Conservation (phyloP, 2,113 vertebrate genomes). For the Ibidorhyncha struthersii region DNA sequence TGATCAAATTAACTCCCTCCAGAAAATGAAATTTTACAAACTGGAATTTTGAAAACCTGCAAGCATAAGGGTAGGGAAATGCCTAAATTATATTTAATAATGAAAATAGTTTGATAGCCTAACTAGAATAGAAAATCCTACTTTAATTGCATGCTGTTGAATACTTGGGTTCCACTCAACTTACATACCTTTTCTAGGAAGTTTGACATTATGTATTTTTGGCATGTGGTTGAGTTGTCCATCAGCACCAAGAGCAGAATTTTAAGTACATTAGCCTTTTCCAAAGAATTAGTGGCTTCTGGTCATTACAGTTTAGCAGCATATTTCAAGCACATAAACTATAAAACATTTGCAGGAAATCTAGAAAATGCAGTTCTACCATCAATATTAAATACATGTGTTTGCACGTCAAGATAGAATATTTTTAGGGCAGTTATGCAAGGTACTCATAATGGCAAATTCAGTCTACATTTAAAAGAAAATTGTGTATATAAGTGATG, state of each 20-base stretch:
- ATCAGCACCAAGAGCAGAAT: slow-evolving; percentile 30
- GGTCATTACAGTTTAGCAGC: neutral
- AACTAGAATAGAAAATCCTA: neutral
- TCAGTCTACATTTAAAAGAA: neutral
- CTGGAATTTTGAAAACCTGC: neutral
- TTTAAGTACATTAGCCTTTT: slow-evolving; percentile 35
- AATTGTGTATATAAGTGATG: neutral
- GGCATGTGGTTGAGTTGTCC: neutral
- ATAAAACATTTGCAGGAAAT: slow-evolving; percentile 17
- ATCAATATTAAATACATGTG: neutral
- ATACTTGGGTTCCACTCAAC: neutral
- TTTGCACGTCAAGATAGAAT: slow-evolving; percentile 4
- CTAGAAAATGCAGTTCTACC: slow-evolving; percentile 6
- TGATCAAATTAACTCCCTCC: neutral
- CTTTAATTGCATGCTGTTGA: neutral
- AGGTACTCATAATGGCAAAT: slow-evolving; percentile 34
- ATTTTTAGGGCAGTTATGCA: slow-evolving; percentile 11
- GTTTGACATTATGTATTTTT: neutral
- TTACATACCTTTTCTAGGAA: neutral
- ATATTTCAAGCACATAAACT: slow-evolving; percentile 25
- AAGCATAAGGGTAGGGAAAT: neutral
- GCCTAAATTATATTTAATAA: neutral
- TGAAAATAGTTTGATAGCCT: neutral
- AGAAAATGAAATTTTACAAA: neutral
- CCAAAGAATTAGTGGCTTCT: slow-evolving; percentile 39